Conservation (phyloP, 1,140 invertebrate species). For the Maconellicoccus hirsutus region DNA sequence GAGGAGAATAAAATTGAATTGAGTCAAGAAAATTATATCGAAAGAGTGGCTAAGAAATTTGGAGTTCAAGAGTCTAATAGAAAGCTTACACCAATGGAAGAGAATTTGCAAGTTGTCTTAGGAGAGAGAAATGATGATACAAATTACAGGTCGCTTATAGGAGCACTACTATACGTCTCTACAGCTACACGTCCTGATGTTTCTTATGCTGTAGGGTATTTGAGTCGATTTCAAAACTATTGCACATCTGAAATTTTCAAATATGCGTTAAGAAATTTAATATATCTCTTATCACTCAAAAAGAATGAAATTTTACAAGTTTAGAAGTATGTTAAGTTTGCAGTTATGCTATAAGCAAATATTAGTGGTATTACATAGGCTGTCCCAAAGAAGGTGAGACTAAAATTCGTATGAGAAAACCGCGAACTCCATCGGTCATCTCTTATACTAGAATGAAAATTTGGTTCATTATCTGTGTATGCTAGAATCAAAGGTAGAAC, state of each 20-base stretch:
- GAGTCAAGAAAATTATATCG: constrained; percentile 13
- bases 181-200: background rate
- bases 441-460: too few species aligned
- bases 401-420: too few species aligned
- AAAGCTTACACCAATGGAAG: constrained; percentile 13
- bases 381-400: too few species aligned
- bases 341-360: too few species aligned
- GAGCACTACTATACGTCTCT: background rate
- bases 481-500: too few species aligned
- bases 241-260: background rate
- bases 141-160: background rate
- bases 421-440: too few species aligned
- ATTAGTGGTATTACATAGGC: too few species aligned
- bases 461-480: too few species aligned
- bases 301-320: too few species aligned
- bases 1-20: background rate
- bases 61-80: background rate
- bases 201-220: background rate
- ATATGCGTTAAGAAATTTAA: too few species aligned
- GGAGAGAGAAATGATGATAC: background rate
- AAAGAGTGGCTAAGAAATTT: constrained; percentile 9
- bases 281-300: too few species aligned
- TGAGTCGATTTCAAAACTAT: constrained; percentile 7
- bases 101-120: constrained; percentile 7
- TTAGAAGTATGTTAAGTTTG: too few species aligned